Evolutionary conservation across 2,113 vertebrate species (phyloP).

Genomic region (Pantherophis guttatus): DNA sequence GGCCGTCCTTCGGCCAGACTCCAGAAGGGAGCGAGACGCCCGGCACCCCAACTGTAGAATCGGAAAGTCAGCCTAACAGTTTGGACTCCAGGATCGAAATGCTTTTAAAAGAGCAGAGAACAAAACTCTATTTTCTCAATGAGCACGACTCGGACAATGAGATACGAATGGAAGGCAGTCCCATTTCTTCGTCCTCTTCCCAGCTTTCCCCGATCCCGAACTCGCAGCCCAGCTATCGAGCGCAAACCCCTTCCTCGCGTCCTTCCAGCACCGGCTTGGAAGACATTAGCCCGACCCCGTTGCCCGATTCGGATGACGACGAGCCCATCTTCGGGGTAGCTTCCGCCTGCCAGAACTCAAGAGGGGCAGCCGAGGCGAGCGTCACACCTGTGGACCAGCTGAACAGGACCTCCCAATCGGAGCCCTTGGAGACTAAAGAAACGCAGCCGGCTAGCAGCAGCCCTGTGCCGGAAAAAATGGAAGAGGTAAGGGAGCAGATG

Average conservation of each 20-base stretch:
- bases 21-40: slow-evolving; percentile 87
- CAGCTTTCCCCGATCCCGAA: slow-evolving; percentile 89
- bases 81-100: slow-evolving; percentile 97
- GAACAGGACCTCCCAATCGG: slow-evolving; percentile 69
- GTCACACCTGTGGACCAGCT: slow-evolving; percentile 65
- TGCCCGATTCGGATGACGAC: slow-evolving; percentile 91
- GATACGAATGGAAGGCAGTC: slow-evolving; percentile 93
- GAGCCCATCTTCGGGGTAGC: slow-evolving; percentile 75
- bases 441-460: slow-evolving; percentile 74
- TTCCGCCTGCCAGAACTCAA: slow-evolving; percentile 68
- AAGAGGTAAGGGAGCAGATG: slow-evolving; percentile 76
- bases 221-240: slow-evolving; percentile 72
- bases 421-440: slow-evolving; percentile 75
- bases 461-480: slow-evolving; percentile 85
- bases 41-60: slow-evolving; percentile 82
- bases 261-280: slow-evolving; percentile 92
- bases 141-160: slow-evolving; percentile 90
- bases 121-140: slow-evolving; percentile 89
- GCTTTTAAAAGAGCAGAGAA: slow-evolving; percentile 95
- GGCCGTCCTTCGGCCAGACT: slow-evolving; percentile 78
- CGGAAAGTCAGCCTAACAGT: slow-evolving; percentile 87
- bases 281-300: slow-evolving; percentile 93
- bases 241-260: slow-evolving; percentile 75
- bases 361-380: slow-evolving; percentile 65
- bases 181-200: slow-evolving; percentile 95